A percentile compares a stretch with the other conserved stretches of the same genome.
Evolutionary conservation across 1,140 invertebrate species (phyloP).

Genomic region (Pseudobourletiella spinata): DNA sequence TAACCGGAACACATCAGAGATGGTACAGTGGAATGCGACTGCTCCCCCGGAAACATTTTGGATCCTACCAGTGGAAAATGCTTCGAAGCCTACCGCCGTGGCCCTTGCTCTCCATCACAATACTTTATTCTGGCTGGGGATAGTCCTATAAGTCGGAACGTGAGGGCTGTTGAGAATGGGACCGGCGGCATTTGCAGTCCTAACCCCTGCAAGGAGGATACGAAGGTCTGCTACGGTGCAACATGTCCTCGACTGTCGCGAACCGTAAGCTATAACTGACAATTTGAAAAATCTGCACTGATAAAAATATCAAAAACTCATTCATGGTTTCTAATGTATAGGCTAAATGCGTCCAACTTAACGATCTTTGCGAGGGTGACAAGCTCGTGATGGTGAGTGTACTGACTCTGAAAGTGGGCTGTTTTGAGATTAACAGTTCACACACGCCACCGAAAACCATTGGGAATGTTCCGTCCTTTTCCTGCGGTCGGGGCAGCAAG

Average conservation of each 20-base stretch:
- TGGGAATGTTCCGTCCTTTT: slow-evolving; percentile 15
- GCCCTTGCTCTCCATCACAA: slow-evolving; percentile 8
- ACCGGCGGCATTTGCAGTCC: neutral
- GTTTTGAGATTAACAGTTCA: too few species aligned
- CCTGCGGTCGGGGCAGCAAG: slow-evolving; percentile 3
- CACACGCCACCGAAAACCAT: too few species aligned
- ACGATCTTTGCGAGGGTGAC: neutral
- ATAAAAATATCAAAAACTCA: neutral
- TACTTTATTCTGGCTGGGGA: neutral
- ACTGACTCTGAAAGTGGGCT: neutral
- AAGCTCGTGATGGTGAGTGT: neutral
- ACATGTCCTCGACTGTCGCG: neutral
- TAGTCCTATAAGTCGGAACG: neutral
- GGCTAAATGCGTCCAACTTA: neutral
- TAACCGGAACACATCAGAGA: too few species aligned
- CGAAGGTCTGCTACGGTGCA: neutral
- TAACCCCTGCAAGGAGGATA: neutral
- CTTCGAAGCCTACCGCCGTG: slow-evolving; percentile 15
- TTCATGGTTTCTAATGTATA: neutral
- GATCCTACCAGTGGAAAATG: slow-evolving; percentile 17
- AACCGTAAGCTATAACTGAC: neutral
- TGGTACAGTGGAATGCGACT: slow-evolving; percentile 26
- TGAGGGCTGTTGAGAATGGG: neutral
- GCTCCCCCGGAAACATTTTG: slow-evolving; percentile 8
- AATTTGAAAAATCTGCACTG: neutral